A percentile compares a stretch with the other conserved stretches of the same genome.
Evolutionary conservation across 1,140 invertebrate species (phyloP).

Genomic region (Carposina sasakii): DNA sequence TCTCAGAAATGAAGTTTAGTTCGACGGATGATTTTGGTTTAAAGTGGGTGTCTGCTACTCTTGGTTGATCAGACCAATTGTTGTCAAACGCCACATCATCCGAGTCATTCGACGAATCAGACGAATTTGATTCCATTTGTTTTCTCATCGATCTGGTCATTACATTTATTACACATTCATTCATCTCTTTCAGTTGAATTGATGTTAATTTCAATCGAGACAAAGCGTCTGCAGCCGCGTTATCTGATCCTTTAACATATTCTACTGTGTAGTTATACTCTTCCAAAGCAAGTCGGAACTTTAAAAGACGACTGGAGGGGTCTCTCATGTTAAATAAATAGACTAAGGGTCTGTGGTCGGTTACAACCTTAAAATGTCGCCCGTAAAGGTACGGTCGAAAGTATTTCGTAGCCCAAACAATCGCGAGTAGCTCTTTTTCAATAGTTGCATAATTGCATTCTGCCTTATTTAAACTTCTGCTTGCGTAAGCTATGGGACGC

Average conservation of each 20-base stretch:
- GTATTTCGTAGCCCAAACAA: slow-evolving; percentile 61
- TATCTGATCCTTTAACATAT: slow-evolving; percentile 23
- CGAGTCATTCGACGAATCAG: background rate
- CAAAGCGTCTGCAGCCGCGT: slow-evolving; percentile 11
- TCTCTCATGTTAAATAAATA: slow-evolving; percentile 45
- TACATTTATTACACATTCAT: background rate
- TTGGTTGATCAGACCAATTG: slow-evolving; percentile 28
- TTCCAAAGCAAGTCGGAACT: slow-evolving; percentile 44
- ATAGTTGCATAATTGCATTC: slow-evolving; percentile 50
- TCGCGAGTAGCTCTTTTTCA: slow-evolving; percentile 68
- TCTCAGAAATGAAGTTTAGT: slow-evolving; percentile 11
- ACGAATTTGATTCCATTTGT: background rate
- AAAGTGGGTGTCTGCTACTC: slow-evolving; percentile 22
- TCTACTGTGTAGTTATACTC: slow-evolving; percentile 37
- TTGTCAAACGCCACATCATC: slow-evolving; percentile 3
- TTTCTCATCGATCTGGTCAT: background rate
- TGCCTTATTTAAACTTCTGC: slow-evolving; percentile 40
- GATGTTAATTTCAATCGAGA: slow-evolving; percentile 3
- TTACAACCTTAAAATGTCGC: slow-evolving; percentile 40
- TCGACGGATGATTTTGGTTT: slow-evolving; percentile 16
- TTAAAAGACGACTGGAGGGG: slow-evolving; percentile 27
- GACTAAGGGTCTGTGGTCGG: slow-evolving; percentile 50
- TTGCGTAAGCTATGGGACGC: slow-evolving; percentile 42
- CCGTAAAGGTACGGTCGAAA: slow-evolving; percentile 53
- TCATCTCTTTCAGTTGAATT: background rate